These are phyloP conservation scores for Atopsyche davidsoni DNA, from an alignment of 1,140 invertebrate genomes.

Conservation along the genomic window DNA sequence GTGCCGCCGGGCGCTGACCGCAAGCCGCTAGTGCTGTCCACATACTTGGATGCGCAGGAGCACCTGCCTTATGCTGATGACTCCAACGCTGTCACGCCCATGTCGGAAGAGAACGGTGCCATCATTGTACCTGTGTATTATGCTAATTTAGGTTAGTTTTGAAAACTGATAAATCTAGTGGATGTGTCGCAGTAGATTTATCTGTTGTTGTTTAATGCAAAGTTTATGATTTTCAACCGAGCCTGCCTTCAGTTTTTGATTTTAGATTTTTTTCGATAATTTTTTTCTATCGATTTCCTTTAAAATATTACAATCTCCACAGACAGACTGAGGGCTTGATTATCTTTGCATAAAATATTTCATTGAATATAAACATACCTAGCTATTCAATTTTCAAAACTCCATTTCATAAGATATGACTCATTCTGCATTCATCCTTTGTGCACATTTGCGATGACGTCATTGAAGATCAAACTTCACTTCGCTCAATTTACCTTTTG, in stretches of 20 bases:
- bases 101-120: constrained; percentile 95
- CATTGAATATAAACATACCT: too few species aligned
- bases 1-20: constrained; percentile 71
- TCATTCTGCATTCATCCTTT: too few species aligned
- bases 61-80: constrained; percentile 96
- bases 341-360: too few species aligned
- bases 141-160: constrained; percentile 60
- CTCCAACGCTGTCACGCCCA: constrained; percentile 94
- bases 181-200: background rate
- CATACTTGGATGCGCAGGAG: constrained; percentile 91
- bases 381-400: too few species aligned
- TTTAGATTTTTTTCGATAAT: background rate
- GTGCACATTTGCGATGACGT: too few species aligned
- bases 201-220: background rate
- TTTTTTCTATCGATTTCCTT: too few species aligned
- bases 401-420: too few species aligned
- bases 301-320: too few species aligned
- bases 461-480: too few species aligned
- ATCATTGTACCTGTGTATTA: constrained; percentile 88
- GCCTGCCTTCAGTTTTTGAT: background rate
- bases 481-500: too few species aligned
- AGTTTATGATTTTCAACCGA: background rate
- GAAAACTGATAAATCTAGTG: background rate
- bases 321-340: too few species aligned
- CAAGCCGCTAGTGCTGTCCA: constrained; percentile 89